Evolutionary conservation across 2,888 invertebrate species (phyloP).

Genomic region (Lasioglossum oenotherae): DNA sequence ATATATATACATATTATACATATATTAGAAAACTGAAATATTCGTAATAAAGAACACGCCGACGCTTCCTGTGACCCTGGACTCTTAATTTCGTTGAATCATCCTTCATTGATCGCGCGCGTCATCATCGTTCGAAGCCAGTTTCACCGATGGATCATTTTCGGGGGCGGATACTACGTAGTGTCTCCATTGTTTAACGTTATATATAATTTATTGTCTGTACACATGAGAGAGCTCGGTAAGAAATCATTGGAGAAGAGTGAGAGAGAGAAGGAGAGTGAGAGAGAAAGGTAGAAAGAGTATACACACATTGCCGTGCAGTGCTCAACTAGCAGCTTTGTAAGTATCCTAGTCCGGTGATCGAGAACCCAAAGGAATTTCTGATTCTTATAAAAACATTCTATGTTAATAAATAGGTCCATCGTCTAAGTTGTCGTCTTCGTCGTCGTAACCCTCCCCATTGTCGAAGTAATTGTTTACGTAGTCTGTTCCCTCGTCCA

Average conservation of each 20-base stretch:
- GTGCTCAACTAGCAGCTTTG: slow-evolving; percentile 37
- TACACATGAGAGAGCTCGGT: slow-evolving; percentile 35
- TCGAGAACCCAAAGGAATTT: slow-evolving; percentile 19
- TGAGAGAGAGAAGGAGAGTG: neutral
- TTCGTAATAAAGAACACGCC: slow-evolving; percentile 83
- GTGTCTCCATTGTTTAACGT: slow-evolving; percentile 23
- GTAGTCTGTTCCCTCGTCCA: slow-evolving; percentile 95
- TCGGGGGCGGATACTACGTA: neutral
- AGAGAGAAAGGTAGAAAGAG: neutral
- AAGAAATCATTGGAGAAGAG: slow-evolving; percentile 15
- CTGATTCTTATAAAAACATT: slow-evolving; percentile 37
- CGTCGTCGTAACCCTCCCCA: slow-evolving; percentile 94
- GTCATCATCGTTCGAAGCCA: slow-evolving; percentile 2
- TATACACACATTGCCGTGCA: slow-evolving; percentile 42
- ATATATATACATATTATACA: slow-evolving; percentile 81
- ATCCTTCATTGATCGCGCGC: slow-evolving; percentile 3
- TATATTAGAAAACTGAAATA: slow-evolving; percentile 83
- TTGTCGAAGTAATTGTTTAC: slow-evolving; percentile 95
- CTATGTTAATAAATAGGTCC: slow-evolving; percentile 89
- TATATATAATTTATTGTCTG: slow-evolving; percentile 43
- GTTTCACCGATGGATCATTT: neutral
- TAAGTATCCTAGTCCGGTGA: slow-evolving; percentile 35
- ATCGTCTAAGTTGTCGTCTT: slow-evolving; percentile 94
- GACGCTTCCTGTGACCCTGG: slow-evolving; percentile 76
- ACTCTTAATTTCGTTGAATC: slow-evolving; percentile 43